A percentile compares a stretch with the other conserved stretches of the same genome.
These are phyloP conservation scores for Thumatha senex DNA, from an alignment of 2,888 invertebrate species.

Conservation along the genomic window DNA sequence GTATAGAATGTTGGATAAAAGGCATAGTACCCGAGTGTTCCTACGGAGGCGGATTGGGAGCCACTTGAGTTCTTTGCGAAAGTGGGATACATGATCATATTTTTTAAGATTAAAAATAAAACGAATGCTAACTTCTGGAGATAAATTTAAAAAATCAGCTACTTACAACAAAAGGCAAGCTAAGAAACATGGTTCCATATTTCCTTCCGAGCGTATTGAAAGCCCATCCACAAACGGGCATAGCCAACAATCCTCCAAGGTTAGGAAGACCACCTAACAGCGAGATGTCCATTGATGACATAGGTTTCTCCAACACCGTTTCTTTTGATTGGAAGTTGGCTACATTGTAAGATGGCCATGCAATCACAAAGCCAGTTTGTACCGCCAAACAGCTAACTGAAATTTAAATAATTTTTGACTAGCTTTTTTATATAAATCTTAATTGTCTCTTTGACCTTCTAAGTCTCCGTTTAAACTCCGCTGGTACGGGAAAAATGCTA, in stretches of 20 bases:
- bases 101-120: no score
- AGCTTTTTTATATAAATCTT: no score
- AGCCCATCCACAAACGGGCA: constrained; percentile 63
- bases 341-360: constrained; percentile 71
- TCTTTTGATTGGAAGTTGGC: constrained; percentile 61
- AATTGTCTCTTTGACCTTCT: no score
- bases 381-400: constrained; percentile 61
- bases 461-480: no score
- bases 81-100: no score
- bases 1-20: no score
- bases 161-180: constrained; percentile 67
- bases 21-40: no score
- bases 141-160: no score
- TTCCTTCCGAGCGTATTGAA: constrained; percentile 66
- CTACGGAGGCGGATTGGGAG: no score
- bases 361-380: constrained; percentile 61
- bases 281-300: constrained; percentile 58
- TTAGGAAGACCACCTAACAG: constrained; percentile 66
- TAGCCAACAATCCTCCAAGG: constrained; percentile 56
- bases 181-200: constrained; percentile 66
- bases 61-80: no score
- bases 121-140: no score
- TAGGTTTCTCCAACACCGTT: constrained; percentile 57
- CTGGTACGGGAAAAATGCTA: no score
- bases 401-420: constrained; percentile 7